Evolutionary conservation across 2,797 vertebrate species (phyloP), one percentile per base, ranked within the genome.

Genomic region (Myotis findleyi): DNA sequence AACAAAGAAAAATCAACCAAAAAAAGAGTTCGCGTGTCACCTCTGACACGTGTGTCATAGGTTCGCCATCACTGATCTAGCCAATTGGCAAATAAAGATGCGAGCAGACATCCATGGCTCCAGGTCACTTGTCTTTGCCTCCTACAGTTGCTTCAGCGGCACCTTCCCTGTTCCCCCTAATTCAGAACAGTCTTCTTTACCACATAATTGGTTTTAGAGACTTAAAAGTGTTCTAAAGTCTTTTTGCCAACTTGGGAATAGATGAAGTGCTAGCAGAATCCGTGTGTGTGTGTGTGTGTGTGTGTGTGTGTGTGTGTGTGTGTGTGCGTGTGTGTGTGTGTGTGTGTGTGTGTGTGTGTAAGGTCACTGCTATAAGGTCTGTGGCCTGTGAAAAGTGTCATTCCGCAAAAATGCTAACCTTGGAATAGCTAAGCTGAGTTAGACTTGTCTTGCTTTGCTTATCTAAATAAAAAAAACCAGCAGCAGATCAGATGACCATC

Each of bases 391-490:
- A 94, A 94, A 87, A 80, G 75, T 41, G 16, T 57, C 93, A 20
- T 44, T 76, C 80, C 91, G 6, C n/a, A 95, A 87, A 2, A 76
- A 4, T 7, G 38, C 72, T 90, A 93, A 72, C 82, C 53, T 94
- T 14, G 1, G 89, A 94, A 75, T 12, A 49, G 13, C 33, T 30
- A 93, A 0, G 83, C 21, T 68, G 51, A 92, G 73, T 86, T 94
- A 38, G 38, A 97, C 96, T 36, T 7, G 18, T 73, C 96, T 72
- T 89, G 62, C 9, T 92, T 97, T 95, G 23, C 91, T 97, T 88
- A 94, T 57, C 21, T 57, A 59, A 69, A 82, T 36, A 73, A 73
- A 97, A 66, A 66, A 90, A 95, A 49, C 76, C 72, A 90, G 82
- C 33, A 97, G 89, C n/a, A 91, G 96, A 95, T 96, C 38, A 38